Evolutionary conservation across 2,888 invertebrate genomes (phyloP).

Genomic region (Oscheius sp.): DNA sequence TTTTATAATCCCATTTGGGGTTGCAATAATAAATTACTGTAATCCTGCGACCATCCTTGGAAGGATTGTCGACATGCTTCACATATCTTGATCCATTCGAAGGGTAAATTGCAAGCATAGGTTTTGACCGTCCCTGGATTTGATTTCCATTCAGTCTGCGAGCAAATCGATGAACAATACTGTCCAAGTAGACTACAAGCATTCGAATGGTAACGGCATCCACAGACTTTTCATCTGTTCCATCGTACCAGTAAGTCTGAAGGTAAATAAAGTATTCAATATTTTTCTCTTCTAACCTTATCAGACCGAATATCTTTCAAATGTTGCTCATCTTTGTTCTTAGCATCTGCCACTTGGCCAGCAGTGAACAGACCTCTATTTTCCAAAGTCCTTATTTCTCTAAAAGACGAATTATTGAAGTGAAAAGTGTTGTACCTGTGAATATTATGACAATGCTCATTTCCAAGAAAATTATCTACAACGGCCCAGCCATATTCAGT

Average conservation of each 20-base stretch:
- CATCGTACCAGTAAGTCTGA: slow-evolving; percentile 68
- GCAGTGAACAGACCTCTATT: slow-evolving; percentile 59
- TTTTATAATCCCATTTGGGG: slow-evolving; percentile 80
- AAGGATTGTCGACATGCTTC: slow-evolving; percentile 97
- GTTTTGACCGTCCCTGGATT: slow-evolving; percentile 74
- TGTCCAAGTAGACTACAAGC: slow-evolving; percentile 67
- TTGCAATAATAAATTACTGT: slow-evolving; percentile 98
- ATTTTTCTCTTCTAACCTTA: too few relatives aligned
- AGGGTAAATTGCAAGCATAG: slow-evolving; percentile 98
- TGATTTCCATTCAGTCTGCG: slow-evolving; percentile 56
- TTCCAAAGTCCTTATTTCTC: slow-evolving; percentile 63
- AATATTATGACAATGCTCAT: slow-evolving; percentile 59
- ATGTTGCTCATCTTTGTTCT: slow-evolving; percentile 52
- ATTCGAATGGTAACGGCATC: slow-evolving; percentile 61
- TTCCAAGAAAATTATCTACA: slow-evolving; percentile 67
- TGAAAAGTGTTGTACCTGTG: slow-evolving; percentile 18
- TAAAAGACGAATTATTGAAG: slow-evolving; percentile 34
- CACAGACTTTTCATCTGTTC: slow-evolving; percentile 50
- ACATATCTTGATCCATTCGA: slow-evolving; percentile 92
- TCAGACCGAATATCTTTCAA: slow-evolving; percentile 65
- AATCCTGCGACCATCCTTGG: slow-evolving; percentile 92
- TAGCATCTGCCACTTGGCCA: slow-evolving; percentile 61
- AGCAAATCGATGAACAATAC: slow-evolving; percentile 60
- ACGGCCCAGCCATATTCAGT: slow-evolving; percentile 69
- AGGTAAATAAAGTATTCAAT: slow-evolving; percentile 14